Base-by-base conservation (phyloP, 1,140 invertebrate genomes). In the Diprion similis region DNA sequence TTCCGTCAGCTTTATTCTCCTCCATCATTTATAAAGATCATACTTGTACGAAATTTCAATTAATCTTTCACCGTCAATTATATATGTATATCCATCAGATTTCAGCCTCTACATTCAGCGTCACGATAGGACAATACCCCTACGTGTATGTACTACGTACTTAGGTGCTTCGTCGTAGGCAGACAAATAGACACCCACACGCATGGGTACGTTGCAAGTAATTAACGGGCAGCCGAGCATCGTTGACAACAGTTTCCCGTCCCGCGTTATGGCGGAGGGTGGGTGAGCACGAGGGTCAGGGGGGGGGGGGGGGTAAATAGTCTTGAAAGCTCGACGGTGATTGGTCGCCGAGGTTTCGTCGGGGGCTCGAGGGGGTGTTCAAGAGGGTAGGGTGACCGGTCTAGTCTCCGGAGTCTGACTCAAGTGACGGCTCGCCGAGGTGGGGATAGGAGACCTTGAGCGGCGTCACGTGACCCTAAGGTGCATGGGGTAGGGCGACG, bases 371-470 rank as follows among this genome's bases (percentile, higher is more conserved):
- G 68, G 78, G 73, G 68, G 77, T 76, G 74, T 77, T 77, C 74
- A 73, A 46, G 72, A 47, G 73, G 64, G 24, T 73, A 69, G 68
- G 76, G 65, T 71, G 74, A 72, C 45, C 74, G 74, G 77, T 73
- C 69, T 70, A 72, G 13, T 59, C 51, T 59, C 51, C 24, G 51
- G n/a, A 59, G 51, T 59, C 51, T 59, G 11, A 15, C 11, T 15
- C 51, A 73, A 11, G 18, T 15, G 66, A 7, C 11, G 11, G 18
- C 66, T 11, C 37, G 13, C 8, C 59, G 37, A 11, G 75, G 86
- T 82, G 81, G 86, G 86, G 85, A 87, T 87, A 87, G 82, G 83
- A 85, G 86, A 87, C 87, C 86, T 88, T 88, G 86, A 87, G 84
- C 78, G 78, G 80, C 82, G 85, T 86, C 86, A 88, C 86, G 87